A percentile compares a stretch with the other conserved stretches of the same genome.
Conservation (phyloP, 2,113 vertebrate genomes). For the Dolichallabes microphthalmus region DNA sequence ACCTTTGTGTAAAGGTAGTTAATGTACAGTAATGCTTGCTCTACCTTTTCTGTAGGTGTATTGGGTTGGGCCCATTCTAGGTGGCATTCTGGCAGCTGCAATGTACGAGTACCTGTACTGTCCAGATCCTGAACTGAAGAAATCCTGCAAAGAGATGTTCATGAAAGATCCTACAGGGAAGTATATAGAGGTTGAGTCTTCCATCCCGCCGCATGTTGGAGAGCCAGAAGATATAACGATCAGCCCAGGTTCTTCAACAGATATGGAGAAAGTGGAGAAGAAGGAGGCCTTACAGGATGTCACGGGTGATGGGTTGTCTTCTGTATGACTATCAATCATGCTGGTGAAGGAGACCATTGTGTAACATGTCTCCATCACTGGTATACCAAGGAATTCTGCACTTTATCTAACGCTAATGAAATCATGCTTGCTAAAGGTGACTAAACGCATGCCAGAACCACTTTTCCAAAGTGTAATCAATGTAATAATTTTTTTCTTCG, state of each 20-base stretch:
- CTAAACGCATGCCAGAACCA: neutral
- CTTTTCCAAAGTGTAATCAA: neutral
- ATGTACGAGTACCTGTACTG: slow-evolving; percentile 71
- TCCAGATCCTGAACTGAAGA: slow-evolving; percentile 65
- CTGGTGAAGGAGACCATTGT: slow-evolving; percentile 77
- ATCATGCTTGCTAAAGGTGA: no score
- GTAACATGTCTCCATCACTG: slow-evolving; percentile 39
- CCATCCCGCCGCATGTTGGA: slow-evolving; percentile 45
- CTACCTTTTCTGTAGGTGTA: slow-evolving; percentile 60
- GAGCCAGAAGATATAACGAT: slow-evolving; percentile 77
- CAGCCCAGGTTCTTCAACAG: slow-evolving; percentile 75
- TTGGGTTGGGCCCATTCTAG: slow-evolving; percentile 71
- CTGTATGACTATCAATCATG: slow-evolving; percentile 79
- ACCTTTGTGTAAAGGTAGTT: neutral
- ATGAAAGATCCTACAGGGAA: slow-evolving; percentile 75
- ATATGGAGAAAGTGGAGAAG: slow-evolving; percentile 78
- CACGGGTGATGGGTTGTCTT: slow-evolving; percentile 81
- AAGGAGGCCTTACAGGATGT: slow-evolving; percentile 74
- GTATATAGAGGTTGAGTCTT: slow-evolving; percentile 79
- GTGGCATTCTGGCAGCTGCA: slow-evolving; percentile 63
- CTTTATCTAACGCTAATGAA: slow-evolving; percentile 13
- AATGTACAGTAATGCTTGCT: neutral
- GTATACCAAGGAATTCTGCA: neutral
- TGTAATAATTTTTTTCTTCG: neutral
- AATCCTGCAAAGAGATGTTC: slow-evolving; percentile 70